These are phyloP conservation scores for Corythoichthys intestinalis DNA, from an alignment of 2,113 vertebrate species.

Conservation along the genomic window DNA sequence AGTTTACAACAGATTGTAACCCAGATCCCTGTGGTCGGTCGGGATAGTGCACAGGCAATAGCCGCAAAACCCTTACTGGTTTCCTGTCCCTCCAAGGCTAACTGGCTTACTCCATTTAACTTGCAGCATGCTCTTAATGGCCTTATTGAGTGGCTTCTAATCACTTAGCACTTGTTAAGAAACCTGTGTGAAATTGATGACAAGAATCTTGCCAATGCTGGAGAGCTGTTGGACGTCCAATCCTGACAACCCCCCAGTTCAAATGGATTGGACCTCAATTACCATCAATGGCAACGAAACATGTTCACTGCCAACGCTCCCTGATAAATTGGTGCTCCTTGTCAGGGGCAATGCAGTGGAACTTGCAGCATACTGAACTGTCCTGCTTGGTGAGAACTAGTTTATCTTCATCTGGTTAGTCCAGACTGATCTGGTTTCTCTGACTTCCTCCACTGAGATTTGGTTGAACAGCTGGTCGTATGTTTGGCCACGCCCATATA, in stretches of 20 bases:
- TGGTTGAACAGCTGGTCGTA: background rate
- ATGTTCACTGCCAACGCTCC: too few species aligned
- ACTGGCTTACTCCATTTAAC: conserved; percentile 36
- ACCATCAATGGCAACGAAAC: too few species aligned
- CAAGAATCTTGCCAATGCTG: conserved; percentile 16
- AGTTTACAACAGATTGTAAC: conserved; percentile 46
- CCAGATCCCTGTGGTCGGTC: conserved; percentile 30
- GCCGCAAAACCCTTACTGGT: conserved; percentile 14
- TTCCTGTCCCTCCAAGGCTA: conserved; percentile 33
- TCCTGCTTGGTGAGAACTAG: background rate
- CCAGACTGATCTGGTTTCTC: background rate
- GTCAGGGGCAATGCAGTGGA: background rate
- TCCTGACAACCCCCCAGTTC: too few species aligned
- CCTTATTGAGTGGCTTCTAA: conserved; percentile 38
- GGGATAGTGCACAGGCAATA: conserved; percentile 12
- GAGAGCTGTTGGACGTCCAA: too few species aligned
- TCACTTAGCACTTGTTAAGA: conserved; percentile 42
- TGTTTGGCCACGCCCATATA: background rate
- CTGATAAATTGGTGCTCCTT: background rate
- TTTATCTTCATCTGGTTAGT: background rate
- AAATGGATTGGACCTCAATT: too few species aligned
- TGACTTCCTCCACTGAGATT: background rate
- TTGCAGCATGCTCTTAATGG: conserved; percentile 46
- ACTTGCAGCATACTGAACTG: background rate
- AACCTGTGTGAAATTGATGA: conserved; percentile 39